Conservation (phyloP, 35 echinoderm and acorn worm species). For the Lytechinus pictus region DNA sequence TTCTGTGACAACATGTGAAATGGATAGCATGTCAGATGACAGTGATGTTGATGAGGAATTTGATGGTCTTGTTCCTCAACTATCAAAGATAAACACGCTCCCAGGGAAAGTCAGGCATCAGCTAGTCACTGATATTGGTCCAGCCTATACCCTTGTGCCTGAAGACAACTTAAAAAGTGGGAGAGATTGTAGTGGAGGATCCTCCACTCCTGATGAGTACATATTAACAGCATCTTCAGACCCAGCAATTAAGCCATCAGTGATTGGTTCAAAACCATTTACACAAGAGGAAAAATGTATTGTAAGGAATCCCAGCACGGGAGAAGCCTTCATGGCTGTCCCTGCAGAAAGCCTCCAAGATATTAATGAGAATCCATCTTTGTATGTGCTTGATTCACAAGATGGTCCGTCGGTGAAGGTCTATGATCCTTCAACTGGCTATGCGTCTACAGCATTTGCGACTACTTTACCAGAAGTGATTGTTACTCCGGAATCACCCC, state of each 20-base stretch:
- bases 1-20: not conserved
- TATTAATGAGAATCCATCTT: constrained; percentile 33
- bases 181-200: not conserved
- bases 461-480: not conserved
- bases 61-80: not conserved
- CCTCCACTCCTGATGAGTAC: not conserved
- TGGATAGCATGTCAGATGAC: not conserved
- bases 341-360: constrained; percentile 48
- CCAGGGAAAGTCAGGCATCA: not conserved
- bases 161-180: not conserved
- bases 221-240: not conserved
- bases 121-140: constrained; percentile 5
- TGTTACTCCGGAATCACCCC: not conserved
- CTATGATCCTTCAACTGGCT: constrained; percentile 28
- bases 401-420: constrained; percentile 10
- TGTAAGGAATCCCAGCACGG: constrained; percentile 20
- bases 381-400: constrained; percentile 23
- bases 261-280: constrained; percentile 22
- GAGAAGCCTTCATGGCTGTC: not conserved
- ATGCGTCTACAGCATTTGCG: not conserved
- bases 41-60: not conserved
- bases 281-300: not conserved
- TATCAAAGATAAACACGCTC: not conserved
- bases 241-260: not conserved
- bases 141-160: constrained; percentile 32